phyloP scores from a whole-genome alignment of 2,797 vertebrate genomes.

The Eulemur coronatus region DNA sequence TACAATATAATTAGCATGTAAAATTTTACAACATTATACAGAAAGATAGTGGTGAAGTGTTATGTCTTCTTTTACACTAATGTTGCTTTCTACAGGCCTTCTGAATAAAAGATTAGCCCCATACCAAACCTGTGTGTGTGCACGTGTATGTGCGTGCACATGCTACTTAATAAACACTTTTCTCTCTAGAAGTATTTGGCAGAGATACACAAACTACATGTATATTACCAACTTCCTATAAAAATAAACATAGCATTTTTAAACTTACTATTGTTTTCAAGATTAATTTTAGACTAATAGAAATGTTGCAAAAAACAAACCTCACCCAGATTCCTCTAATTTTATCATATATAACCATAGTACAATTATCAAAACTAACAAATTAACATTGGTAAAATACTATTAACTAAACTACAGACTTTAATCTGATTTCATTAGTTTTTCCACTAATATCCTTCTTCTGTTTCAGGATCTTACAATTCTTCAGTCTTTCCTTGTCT shows the following conservation, averaged over 20 bases:
- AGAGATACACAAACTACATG: slow-evolving; percentile 6
- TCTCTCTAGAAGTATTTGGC: background rate
- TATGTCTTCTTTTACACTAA: background rate
- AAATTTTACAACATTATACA: background rate
- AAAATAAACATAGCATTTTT: background rate
- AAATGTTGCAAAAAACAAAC: background rate
- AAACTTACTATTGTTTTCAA: slow-evolving; percentile 12
- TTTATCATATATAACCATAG: background rate
- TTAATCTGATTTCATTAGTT: background rate
- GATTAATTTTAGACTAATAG: background rate
- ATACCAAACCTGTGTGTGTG: background rate
- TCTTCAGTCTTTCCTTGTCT: background rate
- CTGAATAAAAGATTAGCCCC: background rate
- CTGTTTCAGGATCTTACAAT: background rate
- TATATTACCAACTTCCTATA: background rate
- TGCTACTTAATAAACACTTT: background rate
- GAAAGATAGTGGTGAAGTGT: background rate
- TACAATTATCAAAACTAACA: slow-evolving; percentile 32
- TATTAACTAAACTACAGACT: background rate
- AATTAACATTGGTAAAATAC: slow-evolving; percentile 16
- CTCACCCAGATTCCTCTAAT: background rate
- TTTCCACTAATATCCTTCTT: background rate
- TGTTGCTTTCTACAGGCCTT: background rate
- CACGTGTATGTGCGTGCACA: background rate
- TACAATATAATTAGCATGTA: background rate